Percentiles rank a stretch among this genome's conserved stretches.
Evolutionary conservation across 2,888 invertebrate genomes (phyloP).

Genomic region (Thecocarcelia acutangulata): DNA sequence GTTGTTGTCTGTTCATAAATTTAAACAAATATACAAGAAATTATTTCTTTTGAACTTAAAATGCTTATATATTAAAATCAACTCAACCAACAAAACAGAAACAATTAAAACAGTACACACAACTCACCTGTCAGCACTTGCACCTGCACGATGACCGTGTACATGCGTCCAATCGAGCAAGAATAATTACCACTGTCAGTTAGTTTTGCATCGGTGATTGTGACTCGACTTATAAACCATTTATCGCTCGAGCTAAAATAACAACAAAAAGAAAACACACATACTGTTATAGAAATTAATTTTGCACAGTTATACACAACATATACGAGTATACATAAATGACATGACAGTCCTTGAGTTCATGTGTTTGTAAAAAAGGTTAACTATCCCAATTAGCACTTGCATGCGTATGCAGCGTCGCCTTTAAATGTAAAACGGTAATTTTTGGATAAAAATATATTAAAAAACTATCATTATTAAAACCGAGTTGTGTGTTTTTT

Average conservation of each 20-base stretch:
- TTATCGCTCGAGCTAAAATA: slow-evolving; percentile 78
- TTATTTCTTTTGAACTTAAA: background rate
- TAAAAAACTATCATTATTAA: no score
- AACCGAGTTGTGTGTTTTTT: no score
- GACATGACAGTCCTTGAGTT: no score
- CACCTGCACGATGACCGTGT: slow-evolving; percentile 85
- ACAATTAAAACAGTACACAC: slow-evolving; percentile 11
- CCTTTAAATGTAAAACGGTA: no score
- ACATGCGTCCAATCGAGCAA: slow-evolving; percentile 85
- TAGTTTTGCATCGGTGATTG: slow-evolving; percentile 84
- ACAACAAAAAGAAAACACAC: slow-evolving; percentile 38
- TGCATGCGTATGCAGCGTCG: no score
- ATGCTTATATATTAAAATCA: background rate
- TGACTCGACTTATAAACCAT: slow-evolving; percentile 78
- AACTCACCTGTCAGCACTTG: slow-evolving; percentile 86
- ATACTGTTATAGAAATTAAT: slow-evolving; percentile 17
- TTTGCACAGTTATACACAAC: background rate
- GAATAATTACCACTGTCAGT: slow-evolving; percentile 86
- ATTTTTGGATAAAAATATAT: no score
- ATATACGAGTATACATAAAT: no score
- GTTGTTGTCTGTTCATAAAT: no score
- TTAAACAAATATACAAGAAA: background rate
- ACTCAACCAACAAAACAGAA: background rate
- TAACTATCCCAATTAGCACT: no score
- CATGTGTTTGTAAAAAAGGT: no score